Conservation (phyloP, 2,797 vertebrate species). For the Chiloscyllium punctatum region DNA sequence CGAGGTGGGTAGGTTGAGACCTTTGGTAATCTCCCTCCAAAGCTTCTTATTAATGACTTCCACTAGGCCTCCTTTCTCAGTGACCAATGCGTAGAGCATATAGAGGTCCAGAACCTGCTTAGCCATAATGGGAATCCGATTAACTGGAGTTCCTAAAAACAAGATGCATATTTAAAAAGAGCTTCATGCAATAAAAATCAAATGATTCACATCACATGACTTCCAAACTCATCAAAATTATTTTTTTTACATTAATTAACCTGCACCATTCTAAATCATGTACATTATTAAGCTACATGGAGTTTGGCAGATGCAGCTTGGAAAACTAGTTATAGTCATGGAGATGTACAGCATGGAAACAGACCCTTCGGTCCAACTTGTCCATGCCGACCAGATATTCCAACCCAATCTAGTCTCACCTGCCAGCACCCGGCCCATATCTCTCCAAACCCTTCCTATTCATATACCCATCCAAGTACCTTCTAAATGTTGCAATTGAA, state of each 20-base stretch:
- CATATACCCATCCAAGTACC: too few relatives aligned
- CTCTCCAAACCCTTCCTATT: too few relatives aligned
- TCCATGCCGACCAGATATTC: too few relatives aligned
- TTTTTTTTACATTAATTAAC: neutral
- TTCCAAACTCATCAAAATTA: neutral
- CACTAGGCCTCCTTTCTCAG: conserved; percentile 91
- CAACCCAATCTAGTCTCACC: too few relatives aligned
- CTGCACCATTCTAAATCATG: neutral
- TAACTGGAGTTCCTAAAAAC: conserved; percentile 81
- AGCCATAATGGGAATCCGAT: conserved; percentile 97
- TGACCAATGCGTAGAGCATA: conserved; percentile 92
- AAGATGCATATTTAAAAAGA: conserved; percentile 15
- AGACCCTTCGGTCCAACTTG: too few relatives aligned
- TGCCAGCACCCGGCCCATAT: too few relatives aligned
- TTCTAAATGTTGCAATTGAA: too few relatives aligned
- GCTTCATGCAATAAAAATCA: neutral
- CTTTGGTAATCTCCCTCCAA: conserved; percentile 96
- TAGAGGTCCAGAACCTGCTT: conserved; percentile 95
- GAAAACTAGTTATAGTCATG: too few relatives aligned
- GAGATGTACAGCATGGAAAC: too few relatives aligned
- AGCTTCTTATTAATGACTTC: conserved; percentile 98
- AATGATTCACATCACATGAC: neutral
- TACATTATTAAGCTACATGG: neutral
- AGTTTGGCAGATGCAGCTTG: too few relatives aligned
- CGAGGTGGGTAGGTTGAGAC: conserved; percentile 91